Evolutionary conservation across 2,113 vertebrate genomes (phyloP).

Genomic region (Cheirogaleus medius): DNA sequence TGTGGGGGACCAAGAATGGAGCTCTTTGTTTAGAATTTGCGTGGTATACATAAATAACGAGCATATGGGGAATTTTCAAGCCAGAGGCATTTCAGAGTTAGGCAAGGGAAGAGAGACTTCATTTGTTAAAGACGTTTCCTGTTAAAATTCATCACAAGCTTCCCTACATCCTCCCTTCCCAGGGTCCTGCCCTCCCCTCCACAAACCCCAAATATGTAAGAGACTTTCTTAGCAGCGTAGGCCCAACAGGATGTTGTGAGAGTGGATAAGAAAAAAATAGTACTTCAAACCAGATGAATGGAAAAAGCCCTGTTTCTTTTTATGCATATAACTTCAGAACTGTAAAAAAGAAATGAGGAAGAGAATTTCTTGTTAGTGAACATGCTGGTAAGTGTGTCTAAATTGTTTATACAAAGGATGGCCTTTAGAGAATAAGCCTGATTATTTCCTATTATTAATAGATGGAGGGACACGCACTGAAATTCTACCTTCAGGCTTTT

Average conservation of each 20-base stretch:
- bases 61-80: slow-evolving; percentile 65
- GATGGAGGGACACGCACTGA: neutral
- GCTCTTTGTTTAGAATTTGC: slow-evolving; percentile 71
- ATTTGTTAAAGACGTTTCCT: slow-evolving; percentile 73
- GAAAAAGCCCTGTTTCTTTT: slow-evolving; percentile 39
- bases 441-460: neutral
- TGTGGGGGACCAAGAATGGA: slow-evolving; percentile 21
- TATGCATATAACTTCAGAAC: neutral
- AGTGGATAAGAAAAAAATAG: slow-evolving; percentile 22
- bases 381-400: neutral
- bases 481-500: neutral
- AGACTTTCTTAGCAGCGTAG: slow-evolving; percentile 51
- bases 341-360: neutral
- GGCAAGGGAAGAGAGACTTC: slow-evolving; percentile 55
- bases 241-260: slow-evolving; percentile 58
- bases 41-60: slow-evolving; percentile 64
- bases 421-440: neutral
- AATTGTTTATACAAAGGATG: neutral
- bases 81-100: slow-evolving; percentile 65
- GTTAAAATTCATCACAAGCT: slow-evolving; percentile 54
- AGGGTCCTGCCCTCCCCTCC: neutral
- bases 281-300: slow-evolving; percentile 9
- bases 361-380: neutral
- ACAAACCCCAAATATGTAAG: slow-evolving; percentile 34
- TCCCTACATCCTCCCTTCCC: slow-evolving; percentile 25